Base-by-base conservation (phyloP, 2,113 vertebrate genomes). In the Myrmecophaga tridactyla region DNA sequence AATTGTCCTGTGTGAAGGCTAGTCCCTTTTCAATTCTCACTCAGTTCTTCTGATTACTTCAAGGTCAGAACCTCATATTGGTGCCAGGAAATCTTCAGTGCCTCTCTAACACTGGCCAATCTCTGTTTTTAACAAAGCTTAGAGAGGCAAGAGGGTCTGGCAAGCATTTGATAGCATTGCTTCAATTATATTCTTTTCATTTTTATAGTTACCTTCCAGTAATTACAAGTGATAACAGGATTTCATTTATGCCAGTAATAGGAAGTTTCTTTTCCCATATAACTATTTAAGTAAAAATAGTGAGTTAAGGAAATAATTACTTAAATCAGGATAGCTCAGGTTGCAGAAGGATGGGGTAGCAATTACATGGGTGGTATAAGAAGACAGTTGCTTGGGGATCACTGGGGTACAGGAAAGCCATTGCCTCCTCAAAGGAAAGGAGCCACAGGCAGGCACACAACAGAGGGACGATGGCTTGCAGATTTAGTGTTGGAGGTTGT, bases 391-490 rank as follows among this genome's bases (percentile, higher is more conserved):
- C 48, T 43, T 58, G 82, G 29, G 81, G 77, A 65, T 62, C 41
- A 11, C 8, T 5, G 14, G 72, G 17, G 39, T 21, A 27, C 39
- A 43, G 41, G 70, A n/a, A 69, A n/a, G 51, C 58, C 87, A 43
- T 63, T 92, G 86, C 80, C 58, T 96, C 75, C 1, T 43, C 58
- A 34, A 4, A 51, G 58, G 41, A 86, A 85, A 39, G 4, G 41
- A 58, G 34, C 53, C 11, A 4, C 21, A n/a, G 82, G 72, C 36
- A 76, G 94, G 56, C 94, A 20, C 13, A 48, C 14, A 3, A 0
- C 11, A 84, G 48, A 4, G 20, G 41, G 41, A n/a, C 10, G 67
- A 86, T 58, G 65, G 60, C 81, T 95, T 96, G 96, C 90, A 94
- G 92, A 92, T 73, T 92, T 15, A 34, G 60, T 39, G 39, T 5